Evolutionary conservation across 1,140 invertebrate species (phyloP).

Genomic region (Gryllus bimaculatus): DNA sequence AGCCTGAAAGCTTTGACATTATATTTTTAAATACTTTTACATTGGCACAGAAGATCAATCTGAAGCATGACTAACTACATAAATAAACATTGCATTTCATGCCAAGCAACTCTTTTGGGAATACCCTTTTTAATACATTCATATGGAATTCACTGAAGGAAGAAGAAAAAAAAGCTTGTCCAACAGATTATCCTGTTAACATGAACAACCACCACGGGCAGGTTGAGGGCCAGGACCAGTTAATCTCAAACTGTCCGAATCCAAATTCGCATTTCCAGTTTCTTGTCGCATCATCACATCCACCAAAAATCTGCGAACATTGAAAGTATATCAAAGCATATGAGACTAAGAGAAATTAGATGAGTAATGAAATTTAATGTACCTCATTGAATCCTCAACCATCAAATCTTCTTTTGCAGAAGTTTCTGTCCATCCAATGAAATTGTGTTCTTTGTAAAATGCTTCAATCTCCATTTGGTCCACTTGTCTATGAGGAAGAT

Average conservation of each 20-base stretch:
- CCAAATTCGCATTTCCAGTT: constrained; percentile 21
- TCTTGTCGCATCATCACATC: constrained; percentile 36
- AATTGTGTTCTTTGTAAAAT: constrained; percentile 48
- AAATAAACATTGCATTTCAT: background rate
- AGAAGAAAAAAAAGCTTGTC: background rate
- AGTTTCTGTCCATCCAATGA: constrained; percentile 51
- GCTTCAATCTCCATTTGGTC: constrained; percentile 47
- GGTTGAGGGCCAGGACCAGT: constrained; percentile 15
- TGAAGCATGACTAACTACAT: background rate
- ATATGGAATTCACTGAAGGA: no score
- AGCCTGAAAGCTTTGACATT: no score
- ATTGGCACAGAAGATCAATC: no score
- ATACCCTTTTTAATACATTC: no score
- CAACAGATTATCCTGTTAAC: background rate
- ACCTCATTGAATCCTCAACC: constrained; percentile 50
- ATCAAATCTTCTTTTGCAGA: constrained; percentile 50
- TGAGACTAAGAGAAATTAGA: background rate
- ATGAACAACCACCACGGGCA: background rate
- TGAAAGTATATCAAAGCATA: constrained; percentile 14
- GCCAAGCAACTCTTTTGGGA: background rate
- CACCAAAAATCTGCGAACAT: constrained; percentile 31
- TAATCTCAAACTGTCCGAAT: constrained; percentile 20
- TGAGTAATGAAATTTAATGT: constrained; percentile 11
- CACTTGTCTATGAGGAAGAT: constrained; percentile 40
- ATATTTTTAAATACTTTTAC: no score